These are phyloP conservation scores for Augiades crinisus DNA, from an alignment of 2,888 invertebrate species.

Conservation along the genomic window DNA sequence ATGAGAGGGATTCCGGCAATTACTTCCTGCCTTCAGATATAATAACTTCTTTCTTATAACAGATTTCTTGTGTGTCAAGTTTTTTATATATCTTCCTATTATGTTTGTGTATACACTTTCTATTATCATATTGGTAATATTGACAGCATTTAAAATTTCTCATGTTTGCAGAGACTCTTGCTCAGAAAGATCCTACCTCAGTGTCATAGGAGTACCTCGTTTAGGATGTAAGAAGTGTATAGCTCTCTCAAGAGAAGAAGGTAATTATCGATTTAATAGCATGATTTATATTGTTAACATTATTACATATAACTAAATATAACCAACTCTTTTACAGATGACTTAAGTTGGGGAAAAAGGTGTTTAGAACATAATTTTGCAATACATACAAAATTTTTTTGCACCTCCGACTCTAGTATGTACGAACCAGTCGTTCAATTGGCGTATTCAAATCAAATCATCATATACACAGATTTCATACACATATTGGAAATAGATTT, in stretches of 20 bases:
- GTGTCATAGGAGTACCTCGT: conserved; percentile 81
- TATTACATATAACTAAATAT: too few relatives aligned
- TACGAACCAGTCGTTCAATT: conserved; percentile 87
- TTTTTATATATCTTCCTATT: too few relatives aligned
- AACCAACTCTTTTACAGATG: conserved; percentile 65
- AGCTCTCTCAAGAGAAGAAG: conserved; percentile 73
- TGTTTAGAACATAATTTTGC: conserved; percentile 95
- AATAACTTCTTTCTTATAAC: too few relatives aligned
- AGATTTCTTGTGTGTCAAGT: too few relatives aligned
- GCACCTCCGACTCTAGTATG: conserved; percentile 91
- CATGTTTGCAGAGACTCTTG: conserved; percentile 62
- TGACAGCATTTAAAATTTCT: too few relatives aligned
- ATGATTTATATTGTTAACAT: neutral
- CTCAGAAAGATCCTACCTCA: conserved; percentile 75
- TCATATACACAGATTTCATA: conserved; percentile 93
- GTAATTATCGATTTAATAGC: conserved; percentile 41
- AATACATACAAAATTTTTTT: conserved; percentile 94
- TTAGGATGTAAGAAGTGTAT: conserved; percentile 84
- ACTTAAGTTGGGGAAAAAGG: conserved; percentile 83
- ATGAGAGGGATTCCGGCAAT: too few relatives aligned
- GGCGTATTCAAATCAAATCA: conserved; percentile 86
- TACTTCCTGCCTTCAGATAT: too few relatives aligned
- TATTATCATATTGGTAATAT: too few relatives aligned
- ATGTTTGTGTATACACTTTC: too few relatives aligned
- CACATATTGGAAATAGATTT: conserved; percentile 87